Evolutionary conservation across 2,888 invertebrate genomes (phyloP).

Genomic region (Callinectes sapidus): DNA sequence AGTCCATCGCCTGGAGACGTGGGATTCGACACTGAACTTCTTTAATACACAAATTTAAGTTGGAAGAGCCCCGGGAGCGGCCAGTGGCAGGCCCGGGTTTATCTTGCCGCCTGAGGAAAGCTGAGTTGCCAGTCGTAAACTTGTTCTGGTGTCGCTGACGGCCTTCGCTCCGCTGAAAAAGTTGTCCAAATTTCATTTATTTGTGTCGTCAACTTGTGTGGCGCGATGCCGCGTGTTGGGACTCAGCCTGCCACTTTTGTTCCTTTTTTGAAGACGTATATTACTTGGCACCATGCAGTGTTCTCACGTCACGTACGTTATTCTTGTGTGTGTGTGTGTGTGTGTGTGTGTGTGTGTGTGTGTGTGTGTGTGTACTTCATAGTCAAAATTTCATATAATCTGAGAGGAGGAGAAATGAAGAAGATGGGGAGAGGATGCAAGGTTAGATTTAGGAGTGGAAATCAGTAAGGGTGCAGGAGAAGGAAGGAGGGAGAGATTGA

Average conservation of each 20-base stretch:
- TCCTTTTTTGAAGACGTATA: not conserved
- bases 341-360: conserved; percentile 44
- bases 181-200: conserved; percentile 60
- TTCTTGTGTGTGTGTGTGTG: conserved; percentile 33
- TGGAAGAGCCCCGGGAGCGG: not conserved
- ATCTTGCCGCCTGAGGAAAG: conserved; percentile 37
- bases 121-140: conserved; percentile 41
- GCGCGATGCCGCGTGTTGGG: conserved; percentile 36
- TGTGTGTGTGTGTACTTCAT: not conserved
- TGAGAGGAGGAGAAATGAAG: not conserved
- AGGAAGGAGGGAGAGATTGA: not conserved
- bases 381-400: not conserved
- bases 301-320: not conserved
- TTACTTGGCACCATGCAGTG: not conserved
- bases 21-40: conserved; percentile 22
- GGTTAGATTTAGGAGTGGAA: not conserved
- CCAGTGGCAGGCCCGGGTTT: conserved; percentile 8
- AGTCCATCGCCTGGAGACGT: not conserved
- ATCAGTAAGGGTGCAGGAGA: not conserved
- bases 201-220: conserved; percentile 43
- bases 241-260: conserved; percentile 8
- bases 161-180: conserved; percentile 43
- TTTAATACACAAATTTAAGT: conserved; percentile 26
- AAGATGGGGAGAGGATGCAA: not conserved
- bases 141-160: conserved; percentile 41